phyloP scores from a whole-genome alignment of 2,113 vertebrate species.

The Neolamprologus devosi region DNA sequence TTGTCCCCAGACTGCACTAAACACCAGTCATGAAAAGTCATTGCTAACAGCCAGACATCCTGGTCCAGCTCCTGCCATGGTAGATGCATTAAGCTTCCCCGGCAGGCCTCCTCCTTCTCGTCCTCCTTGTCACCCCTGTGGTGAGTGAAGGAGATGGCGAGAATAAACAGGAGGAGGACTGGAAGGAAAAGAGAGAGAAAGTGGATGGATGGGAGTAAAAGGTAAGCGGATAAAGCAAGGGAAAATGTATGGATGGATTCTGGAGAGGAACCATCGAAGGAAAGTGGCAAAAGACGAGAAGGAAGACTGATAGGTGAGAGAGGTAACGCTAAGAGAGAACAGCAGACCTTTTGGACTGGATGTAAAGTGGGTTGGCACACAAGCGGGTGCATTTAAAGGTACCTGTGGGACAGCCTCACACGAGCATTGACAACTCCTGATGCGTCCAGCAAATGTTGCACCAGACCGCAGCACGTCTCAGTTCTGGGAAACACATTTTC shows the following conservation, averaged over 20 bases:
- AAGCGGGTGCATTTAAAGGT: not conserved
- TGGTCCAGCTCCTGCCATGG: slow-evolving; percentile 42
- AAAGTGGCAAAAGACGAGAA: not conserved
- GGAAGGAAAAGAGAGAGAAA: not conserved
- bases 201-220: not conserved
- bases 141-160: not conserved
- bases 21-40: slow-evolving; percentile 45
- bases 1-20: slow-evolving; percentile 54
- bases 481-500: slow-evolving; percentile 62
- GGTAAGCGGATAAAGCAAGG: not conserved
- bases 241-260: not conserved
- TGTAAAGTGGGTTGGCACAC: not conserved
- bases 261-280: not conserved
- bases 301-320: not conserved
- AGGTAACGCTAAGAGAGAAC: not conserved
- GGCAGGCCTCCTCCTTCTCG: not conserved
- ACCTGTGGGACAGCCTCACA: slow-evolving; percentile 14
- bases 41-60: slow-evolving; percentile 45
- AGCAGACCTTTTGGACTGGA: slow-evolving; percentile 7
- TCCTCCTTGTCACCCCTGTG: not conserved
- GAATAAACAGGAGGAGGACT: not conserved
- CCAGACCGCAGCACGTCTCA: not conserved
- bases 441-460: slow-evolving; percentile 62
- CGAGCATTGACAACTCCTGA: slow-evolving; percentile 40
- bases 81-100: slow-evolving; percentile 35